Base-by-base conservation (phyloP, 2,888 invertebrate species). In the Tenthredo notha region DNA sequence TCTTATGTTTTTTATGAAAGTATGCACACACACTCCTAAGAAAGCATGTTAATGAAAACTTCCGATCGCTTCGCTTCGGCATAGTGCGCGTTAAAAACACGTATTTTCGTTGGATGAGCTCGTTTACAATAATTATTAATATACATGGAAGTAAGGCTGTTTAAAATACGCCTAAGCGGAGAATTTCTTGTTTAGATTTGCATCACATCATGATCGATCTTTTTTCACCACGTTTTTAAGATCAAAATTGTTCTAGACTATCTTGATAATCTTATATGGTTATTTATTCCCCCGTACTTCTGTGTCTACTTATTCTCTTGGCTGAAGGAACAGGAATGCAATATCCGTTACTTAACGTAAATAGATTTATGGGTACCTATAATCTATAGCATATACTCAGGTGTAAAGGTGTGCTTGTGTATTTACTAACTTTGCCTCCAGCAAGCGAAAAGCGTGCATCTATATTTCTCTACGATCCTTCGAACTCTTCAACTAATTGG, bases 331-430 rank as follows among this genome's bases (percentile, higher is more conserved):
- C 67, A 67, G 29, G 67, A 67, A 67, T 67, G 67, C 67, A 67
- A 67, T 67, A 67, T 67, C 67, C 67, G 29, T 2, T 67, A 67
- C 67, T 29, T 67, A 67, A 67, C 67, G 67, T 67, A 29, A 29
- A 67, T 29, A 29, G 67, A 33, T 67, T 67, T 25, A 67, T 67
- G 4, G 67, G 29, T 12, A 37, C 37, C 37, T 37, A 33, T 12
- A 67, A 65, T 54, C 18, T n/a, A n/a, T 54, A 54, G n/a, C 54
- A n/a, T 54, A n/a, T 54, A 54, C n/a, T n/a, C 18, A 54, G 54
- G 54, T 54, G n/a, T n/a, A n/a, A 54, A n/a, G n/a, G 54, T 54
- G 18, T 10, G 54, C 54, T n/a, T 54, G n/a, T 54, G n/a, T 54
- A 54, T 54, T n/a, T n/a, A 54, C 1, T n/a, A 5, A 54, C n/a